Evolutionary conservation across 1,140 invertebrate species (phyloP).

Genomic region (Lepidostoma basale): DNA sequence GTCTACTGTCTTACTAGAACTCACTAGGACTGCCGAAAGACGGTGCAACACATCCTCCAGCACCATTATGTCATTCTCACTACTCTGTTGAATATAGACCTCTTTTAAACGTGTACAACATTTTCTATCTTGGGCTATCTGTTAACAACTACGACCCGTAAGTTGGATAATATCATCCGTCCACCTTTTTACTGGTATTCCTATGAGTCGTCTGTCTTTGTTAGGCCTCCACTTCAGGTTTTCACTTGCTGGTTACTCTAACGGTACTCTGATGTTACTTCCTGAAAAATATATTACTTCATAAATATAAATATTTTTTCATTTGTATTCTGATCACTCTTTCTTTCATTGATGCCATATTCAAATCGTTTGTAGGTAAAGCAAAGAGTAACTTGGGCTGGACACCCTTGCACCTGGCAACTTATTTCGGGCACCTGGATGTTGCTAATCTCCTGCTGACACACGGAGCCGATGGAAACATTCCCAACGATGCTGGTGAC

Average conservation of each 20-base stretch:
- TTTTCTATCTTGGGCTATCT: too few relatives aligned
- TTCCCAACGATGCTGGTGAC: slow-evolving; percentile 55
- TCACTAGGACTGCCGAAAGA: too few relatives aligned
- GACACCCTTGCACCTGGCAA: slow-evolving; percentile 60
- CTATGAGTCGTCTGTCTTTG: background rate
- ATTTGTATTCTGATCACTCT: background rate
- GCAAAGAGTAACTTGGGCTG: slow-evolving; percentile 59
- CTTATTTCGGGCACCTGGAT: slow-evolving; percentile 56
- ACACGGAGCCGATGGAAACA: slow-evolving; percentile 57
- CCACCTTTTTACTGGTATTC: background rate
- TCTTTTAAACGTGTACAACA: too few relatives aligned
- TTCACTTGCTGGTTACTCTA: background rate
- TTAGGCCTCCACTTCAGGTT: background rate
- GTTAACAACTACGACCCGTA: too few relatives aligned
- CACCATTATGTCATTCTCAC: too few relatives aligned
- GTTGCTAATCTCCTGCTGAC: slow-evolving; percentile 56
- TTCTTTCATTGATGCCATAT: too few relatives aligned
- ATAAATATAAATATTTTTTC: background rate
- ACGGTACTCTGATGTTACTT: background rate
- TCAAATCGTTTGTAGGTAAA: too few relatives aligned
- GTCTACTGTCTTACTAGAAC: too few relatives aligned
- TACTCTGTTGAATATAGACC: too few relatives aligned
- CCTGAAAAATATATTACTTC: background rate
- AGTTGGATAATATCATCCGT: too few relatives aligned
- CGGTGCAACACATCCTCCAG: too few relatives aligned